phyloP scores from a whole-genome alignment of 92 coral and sea anemone genomes.

The Zoanthus sansibaricus region DNA sequence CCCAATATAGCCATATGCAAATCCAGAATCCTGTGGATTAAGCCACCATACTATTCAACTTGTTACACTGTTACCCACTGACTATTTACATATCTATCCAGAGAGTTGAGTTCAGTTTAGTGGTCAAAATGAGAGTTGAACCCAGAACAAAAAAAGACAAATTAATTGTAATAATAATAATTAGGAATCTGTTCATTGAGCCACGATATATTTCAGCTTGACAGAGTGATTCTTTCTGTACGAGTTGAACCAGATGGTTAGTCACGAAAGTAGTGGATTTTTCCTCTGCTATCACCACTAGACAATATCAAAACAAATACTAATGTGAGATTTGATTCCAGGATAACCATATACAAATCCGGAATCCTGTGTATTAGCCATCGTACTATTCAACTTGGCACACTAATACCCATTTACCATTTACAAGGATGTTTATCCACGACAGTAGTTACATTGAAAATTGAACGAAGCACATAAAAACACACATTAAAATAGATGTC shows the following conservation, averaged over 20 bases:
- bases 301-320: neutral
- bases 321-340: neutral
- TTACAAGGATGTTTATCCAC: neutral
- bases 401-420: too few relatives aligned
- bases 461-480: too few relatives aligned
- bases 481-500: too few relatives aligned
- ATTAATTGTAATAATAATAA: neutral
- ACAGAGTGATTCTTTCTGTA: neutral
- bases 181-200: neutral
- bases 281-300: neutral
- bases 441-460: too few relatives aligned
- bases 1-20: neutral
- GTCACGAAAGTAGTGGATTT: neutral
- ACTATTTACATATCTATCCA: too few relatives aligned
- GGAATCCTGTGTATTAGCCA: neutral
- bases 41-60: too few relatives aligned
- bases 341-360: neutral
- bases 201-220: neutral
- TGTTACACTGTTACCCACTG: too few relatives aligned
- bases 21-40: neutral
- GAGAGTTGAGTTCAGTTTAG: too few relatives aligned
- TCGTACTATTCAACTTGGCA: neutral
- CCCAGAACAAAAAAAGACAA: too few relatives aligned
- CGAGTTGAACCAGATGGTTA: neutral
- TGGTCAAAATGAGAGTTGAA: too few relatives aligned